Evolutionary conservation across 2,797 vertebrate species (phyloP), one percentile per base, ranked within the genome.

Genomic region (Sebastes taczanowskii): DNA sequence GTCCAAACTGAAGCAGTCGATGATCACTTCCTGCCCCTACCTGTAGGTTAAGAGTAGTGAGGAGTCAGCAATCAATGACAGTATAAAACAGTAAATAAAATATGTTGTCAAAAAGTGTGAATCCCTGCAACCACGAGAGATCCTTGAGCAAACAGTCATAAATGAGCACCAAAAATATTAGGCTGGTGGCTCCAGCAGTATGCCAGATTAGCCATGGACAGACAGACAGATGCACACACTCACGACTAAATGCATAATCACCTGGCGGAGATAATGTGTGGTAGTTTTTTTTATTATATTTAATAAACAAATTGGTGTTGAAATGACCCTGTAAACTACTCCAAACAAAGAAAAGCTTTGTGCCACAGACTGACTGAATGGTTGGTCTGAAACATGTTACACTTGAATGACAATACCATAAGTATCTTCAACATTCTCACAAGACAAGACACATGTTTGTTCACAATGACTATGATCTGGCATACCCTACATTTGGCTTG

Each of bases 41-140:
- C 52, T n/a, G 20, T 2, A n/a, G n/a, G 4, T 22, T 22, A 53
- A n/a, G 52, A n/a, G 20, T 53, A 11, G 52, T 11, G n/a, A 53
- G 52, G 52, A 53, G 52, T 52, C 52, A 53, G n/a, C 4, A 3
- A 0, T 53, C 0, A 53, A 18, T 22, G 7, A 52, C 4, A 0
- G 46, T 9, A 2, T 0, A 52, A 20, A 0, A 52, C 7, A n/a
- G 46, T 52, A 0, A 52, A 52, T n/a, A 52, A 0, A 52, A n/a
- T n/a, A 8, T 49, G 46, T 49, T 49, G 25, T 25, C 25, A 25
- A 25, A 25, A 25, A 25, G 25, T 25, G 25, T 25, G 25, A 25
- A 25, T 25, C 25, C 25, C 25, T 25, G 20, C 49, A n/a, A 53
- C 1, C 18, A 22, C 8, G 1, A 53, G 49, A 53, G 7, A n/a